Evolutionary conservation across 2,797 vertebrate genomes (phyloP), one percentile per base, ranked within the genome.

Genomic region (Pseudocheirus occidentalis): DNA sequence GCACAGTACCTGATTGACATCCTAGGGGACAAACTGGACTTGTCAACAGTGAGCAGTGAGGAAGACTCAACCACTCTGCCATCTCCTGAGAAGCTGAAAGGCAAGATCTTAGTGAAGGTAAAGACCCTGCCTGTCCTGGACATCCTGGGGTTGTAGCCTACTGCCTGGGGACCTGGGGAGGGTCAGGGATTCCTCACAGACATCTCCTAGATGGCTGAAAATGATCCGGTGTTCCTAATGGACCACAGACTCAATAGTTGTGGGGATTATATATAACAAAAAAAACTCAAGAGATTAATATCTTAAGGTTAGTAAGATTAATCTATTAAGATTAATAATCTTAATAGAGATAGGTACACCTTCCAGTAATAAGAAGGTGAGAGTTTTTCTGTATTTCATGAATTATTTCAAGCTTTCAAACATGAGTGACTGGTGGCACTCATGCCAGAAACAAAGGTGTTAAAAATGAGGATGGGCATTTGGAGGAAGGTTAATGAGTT

Each of bases 41-140:
- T 99, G 94, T 99, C 99, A 1, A 98, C 98, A 16, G 98, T 99
- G 97, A 98, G 98, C 97, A 98, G 56, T 0, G 99, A 99, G 0
- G 99, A 99, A 0, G 99, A 99, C 40, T 98, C 98, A 1, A 98
- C 98, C 87, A 95, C 54, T 28, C 98, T 99, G 92, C 99, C 99
- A 5, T 99, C 99, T 0, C 99, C 99, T 0, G 99, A 99, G 92
- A 98, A 93, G 56, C 99, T 99, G 21, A 99, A 98, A 98, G 99
- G 99, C 93, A 99, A 99, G 98, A 99, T 99, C 97, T 98, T 99
- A 1, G 99, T 99, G 96, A 99, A 99, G 99, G 99, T 99, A 98
- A 87, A 97, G 94, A 29, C 14, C 29, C 31, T 6, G 0, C 11
- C 40, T 31, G 54, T 53, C 3, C 81, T 5, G 0, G 91, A 27